Percentiles rank a stretch among this genome's conserved stretches.
Evolutionary conservation across 1,140 invertebrate species (phyloP).

Genomic region (Neodiprion pinetum): DNA sequence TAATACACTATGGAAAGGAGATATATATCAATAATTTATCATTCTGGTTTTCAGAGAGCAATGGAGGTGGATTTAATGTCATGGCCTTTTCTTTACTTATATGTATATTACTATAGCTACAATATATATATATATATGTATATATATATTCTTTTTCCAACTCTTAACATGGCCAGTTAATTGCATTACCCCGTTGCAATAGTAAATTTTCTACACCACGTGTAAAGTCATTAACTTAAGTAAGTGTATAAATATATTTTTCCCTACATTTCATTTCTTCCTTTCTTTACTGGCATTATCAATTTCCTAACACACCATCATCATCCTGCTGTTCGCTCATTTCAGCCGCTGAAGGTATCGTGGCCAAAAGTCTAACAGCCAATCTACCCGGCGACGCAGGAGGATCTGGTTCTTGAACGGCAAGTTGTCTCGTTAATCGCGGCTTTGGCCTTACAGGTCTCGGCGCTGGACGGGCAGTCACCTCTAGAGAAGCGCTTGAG

Average conservation of each 20-base stretch:
- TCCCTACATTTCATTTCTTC: neutral
- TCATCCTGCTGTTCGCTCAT: constrained; percentile 78
- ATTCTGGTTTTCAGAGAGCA: neutral
- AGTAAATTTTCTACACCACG: neutral
- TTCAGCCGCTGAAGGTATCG: constrained; percentile 84
- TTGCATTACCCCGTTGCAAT: constrained; percentile 5
- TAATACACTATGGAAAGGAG: neutral
- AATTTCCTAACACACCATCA: constrained; percentile 45
- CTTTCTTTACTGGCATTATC: constrained; percentile 16
- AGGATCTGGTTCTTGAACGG: constrained; percentile 73
- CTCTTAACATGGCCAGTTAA: neutral
- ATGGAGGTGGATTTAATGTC: constrained; percentile 3
- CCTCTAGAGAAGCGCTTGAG: constrained; percentile 69
- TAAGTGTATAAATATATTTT: constrained; percentile 5
- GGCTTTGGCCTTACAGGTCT: constrained; percentile 65
- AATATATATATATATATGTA: neutral
- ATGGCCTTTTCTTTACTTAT: neutral
- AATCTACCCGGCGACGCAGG: constrained; percentile 69
- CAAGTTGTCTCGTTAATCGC: constrained; percentile 77
- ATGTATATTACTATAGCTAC: neutral
- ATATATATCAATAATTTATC: neutral
- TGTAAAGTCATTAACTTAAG: neutral
- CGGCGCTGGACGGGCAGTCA: constrained; percentile 42
- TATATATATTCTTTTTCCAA: too few species aligned
- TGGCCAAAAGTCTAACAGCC: constrained; percentile 74